These are phyloP conservation scores for Florisuga fusca DNA, from an alignment of 2,797 vertebrate species.

Conservation along the genomic window DNA sequence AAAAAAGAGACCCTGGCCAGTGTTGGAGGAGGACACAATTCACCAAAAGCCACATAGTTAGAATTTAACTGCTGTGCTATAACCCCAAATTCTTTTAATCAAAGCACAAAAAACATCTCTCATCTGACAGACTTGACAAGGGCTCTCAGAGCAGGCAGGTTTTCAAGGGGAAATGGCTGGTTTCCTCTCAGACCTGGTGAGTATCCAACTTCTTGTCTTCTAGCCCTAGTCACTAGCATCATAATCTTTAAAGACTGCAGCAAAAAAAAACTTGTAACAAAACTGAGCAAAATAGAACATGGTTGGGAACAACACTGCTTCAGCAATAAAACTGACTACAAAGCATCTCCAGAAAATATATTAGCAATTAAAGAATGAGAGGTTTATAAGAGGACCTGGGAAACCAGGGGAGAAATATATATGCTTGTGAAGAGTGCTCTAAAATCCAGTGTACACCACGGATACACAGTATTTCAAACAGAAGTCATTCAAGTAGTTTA, in stretches of 20 bases:
- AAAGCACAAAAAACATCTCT: neutral
- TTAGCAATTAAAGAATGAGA: neutral
- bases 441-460: neutral
- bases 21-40: neutral
- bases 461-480: neutral
- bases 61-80: conserved; percentile 34
- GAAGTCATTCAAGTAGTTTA: neutral
- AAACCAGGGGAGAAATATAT: neutral
- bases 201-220: conserved; percentile 29
- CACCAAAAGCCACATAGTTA: neutral
- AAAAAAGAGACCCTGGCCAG: neutral
- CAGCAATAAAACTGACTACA: neutral
- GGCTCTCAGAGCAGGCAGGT: conserved; percentile 9
- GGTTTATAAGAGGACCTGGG: neutral
- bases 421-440: neutral
- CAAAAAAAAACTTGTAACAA: neutral
- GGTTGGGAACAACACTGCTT: neutral
- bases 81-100: neutral
- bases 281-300: neutral
- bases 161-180: conserved; percentile 40
- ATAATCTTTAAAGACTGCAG: neutral
- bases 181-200: conserved; percentile 63
- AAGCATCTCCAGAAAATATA: neutral
- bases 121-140: conserved; percentile 6
- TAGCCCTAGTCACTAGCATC: neutral